Base-by-base conservation (phyloP, 2,888 invertebrate genomes). In the Gastracanthus pulcherrimus region DNA sequence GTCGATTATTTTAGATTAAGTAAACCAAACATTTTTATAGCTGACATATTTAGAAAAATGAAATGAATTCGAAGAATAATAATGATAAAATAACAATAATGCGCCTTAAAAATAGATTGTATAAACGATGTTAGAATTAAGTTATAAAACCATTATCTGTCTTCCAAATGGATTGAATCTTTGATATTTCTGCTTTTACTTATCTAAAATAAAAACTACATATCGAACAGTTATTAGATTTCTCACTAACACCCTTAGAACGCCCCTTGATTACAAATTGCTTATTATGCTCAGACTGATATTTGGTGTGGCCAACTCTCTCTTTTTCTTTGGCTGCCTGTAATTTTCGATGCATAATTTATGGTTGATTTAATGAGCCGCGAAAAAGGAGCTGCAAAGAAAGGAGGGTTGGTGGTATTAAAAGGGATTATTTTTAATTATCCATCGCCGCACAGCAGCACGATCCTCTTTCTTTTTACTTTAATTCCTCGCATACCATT, bases 341-440 rank as follows among this genome's bases (percentile, higher is more conserved):
- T 90, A 91, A 91, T 91, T 91, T 91, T 91, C 91, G 90, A 91
- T 91, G 91, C 90, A 91, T 90, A 91, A 91, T 91, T 91, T 91
- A 91, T 90, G 89, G 90, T 88, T 89, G 88, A 90, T 90, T 90
- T 90, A 91, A 91, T 91, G 90, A 91, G 90, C 90, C 89, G 90
- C 90, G 89, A 90, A 90, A 89, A 90, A 89, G 89, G 89, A 89
- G 88, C 86, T 55, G 62, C 78, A 76, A 71, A 76, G 79, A 70
- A 87, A 89, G 81, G 86, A 86, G 86, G 85, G 85, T 86, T 85
- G 67, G 55, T 9, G 84, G 83, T 82, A 82, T 84, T 83, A 84
- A 84, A 83, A 84, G 84, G 89, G 90, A 91, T 91, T 90, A 90
- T 91, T 91, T 91, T 91, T 91, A 91, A 91, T 91, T 91, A 91